phyloP scores from a whole-genome alignment of 1,140 invertebrate species.

The Sinella curviseta region DNA sequence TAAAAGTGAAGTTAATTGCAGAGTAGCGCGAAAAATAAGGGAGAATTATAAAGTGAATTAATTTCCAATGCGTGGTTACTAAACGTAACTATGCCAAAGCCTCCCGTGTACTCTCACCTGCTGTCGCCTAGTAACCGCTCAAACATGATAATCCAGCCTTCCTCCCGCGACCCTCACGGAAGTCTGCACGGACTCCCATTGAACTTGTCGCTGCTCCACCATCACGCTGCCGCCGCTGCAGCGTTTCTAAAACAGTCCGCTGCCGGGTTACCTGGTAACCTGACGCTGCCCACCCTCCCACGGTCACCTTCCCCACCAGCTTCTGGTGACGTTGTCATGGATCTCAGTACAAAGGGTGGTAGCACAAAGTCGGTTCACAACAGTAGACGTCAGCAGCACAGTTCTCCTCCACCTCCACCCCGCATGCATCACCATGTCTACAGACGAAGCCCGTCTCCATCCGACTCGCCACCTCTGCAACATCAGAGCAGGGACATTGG shows the following conservation, averaged over 20 bases:
- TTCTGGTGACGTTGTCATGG: background rate
- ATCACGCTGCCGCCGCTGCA: background rate
- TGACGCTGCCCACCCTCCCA: background rate
- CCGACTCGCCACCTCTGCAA: background rate
- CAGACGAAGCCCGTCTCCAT: background rate
- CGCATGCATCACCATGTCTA: background rate
- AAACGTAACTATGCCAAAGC: slow-evolving; percentile 18
- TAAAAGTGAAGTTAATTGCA: too few relatives aligned
- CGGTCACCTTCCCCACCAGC: background rate
- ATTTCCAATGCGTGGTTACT: background rate
- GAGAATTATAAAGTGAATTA: background rate
- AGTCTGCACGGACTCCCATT: background rate
- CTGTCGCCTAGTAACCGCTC: background rate
- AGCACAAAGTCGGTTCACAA: background rate
- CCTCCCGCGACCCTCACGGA: background rate
- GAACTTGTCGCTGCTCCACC: slow-evolving; percentile 15
- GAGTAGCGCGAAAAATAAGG: background rate
- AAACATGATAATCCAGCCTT: background rate
- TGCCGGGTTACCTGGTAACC: background rate
- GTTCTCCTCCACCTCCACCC: background rate
- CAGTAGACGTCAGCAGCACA: too few relatives aligned
- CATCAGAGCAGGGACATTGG: too few relatives aligned
- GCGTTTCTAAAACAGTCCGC: background rate
- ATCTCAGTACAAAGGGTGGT: slow-evolving; percentile 5
- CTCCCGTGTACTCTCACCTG: background rate